Evolutionary conservation across 1,140 invertebrate genomes (phyloP), one percentile per base, ranked within the genome.

Genomic region (Heliconius eleuchia): DNA sequence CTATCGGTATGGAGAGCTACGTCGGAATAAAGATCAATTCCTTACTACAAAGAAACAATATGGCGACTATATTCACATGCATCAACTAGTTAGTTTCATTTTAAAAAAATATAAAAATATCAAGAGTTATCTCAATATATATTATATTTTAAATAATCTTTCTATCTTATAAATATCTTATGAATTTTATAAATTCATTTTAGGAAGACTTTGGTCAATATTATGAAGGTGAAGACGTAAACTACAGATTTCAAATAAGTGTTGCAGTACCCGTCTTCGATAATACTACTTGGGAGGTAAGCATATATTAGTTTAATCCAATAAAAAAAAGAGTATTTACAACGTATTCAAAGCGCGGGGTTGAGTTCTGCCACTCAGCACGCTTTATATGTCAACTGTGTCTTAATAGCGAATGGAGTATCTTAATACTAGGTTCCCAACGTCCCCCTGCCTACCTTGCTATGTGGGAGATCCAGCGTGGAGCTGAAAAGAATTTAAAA

Each of bases 231-330:
- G 83, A 89, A 73, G 88, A 90, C 71, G 82, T 91, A 34, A 90
- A 94, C 78, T 94, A 92, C 73, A 86, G 90, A 39, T 78, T 92
- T 9, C 89, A 92, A 84, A 89, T 94, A 27, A 93, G 86, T 70
- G 88, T 94, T 1, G 87, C 92, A 1, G 89, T 94, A 2, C 91
- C 92, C 5, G 90, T 93, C 0, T 94, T 94, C 71, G 92, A 94
- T 13, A 81, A 84, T 50, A 87, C 85, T 16, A 92, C 86, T 11
- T 27, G 81, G 39, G 92, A 94, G 80, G 92, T 94, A 87, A 82
- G 85, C 3, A 11, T 23, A 30, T 71, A 18, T 71, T 1, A 7
- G 18, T 34, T 71, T 19, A 52, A 19, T 18, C 5, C 5, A 19
- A 18, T 6, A 52, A 52, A 16, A 19, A 4, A 1, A 9, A 2